Base-by-base conservation (phyloP, 2,888 invertebrate species). In the Diloba caeruleocephala region DNA sequence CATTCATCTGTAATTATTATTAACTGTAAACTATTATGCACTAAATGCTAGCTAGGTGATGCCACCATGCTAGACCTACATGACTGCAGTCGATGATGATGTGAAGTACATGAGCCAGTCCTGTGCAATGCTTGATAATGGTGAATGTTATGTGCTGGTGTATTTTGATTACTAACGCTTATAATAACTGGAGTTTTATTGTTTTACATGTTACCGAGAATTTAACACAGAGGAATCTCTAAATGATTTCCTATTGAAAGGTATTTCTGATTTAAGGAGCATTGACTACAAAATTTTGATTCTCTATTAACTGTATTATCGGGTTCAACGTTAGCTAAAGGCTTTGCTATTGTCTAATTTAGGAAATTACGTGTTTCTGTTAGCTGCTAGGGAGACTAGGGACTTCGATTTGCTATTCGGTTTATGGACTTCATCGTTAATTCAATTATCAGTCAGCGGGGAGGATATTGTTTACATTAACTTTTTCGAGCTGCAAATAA, bases 71-170 rank as follows among this genome's bases (percentile, higher is more conserved):
- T 88, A 89, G 88, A 85, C 87, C 86, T 88, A 86, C 69, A 89
- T 92, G 90, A 87, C 85, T 75, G 85, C 86, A 84, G 82, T 87
- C 85, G 74, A 86, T 88, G 88, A 81, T 84, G 82, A 80, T 79
- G 81, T 87, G 85, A 87, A 87, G 82, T 79, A 72, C 59, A 84
- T 86, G 86, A 87, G 89, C 89, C 89, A 88, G 84, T 85, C 84
- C 84, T 88, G 92, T 92, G 92, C 92, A 87, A 90, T 92, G 91
- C 87, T 89, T 88, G 88, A 87, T 79, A 78, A 88, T 87, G 84
- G 87, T 88, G 82, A 83, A 87, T 89, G 85, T 88, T 70, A 79
- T 87, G 89, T 91, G 92, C 88, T 84, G 78, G 88, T 92, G 91
- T 90, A 71, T 49, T 74, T 76, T 64, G 72, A 72, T 76, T 50